Percentiles rank a stretch among this genome's conserved stretches.
Evolutionary conservation across 2,797 vertebrate genomes (phyloP).

Genomic region (Eidolon dupreanum): DNA sequence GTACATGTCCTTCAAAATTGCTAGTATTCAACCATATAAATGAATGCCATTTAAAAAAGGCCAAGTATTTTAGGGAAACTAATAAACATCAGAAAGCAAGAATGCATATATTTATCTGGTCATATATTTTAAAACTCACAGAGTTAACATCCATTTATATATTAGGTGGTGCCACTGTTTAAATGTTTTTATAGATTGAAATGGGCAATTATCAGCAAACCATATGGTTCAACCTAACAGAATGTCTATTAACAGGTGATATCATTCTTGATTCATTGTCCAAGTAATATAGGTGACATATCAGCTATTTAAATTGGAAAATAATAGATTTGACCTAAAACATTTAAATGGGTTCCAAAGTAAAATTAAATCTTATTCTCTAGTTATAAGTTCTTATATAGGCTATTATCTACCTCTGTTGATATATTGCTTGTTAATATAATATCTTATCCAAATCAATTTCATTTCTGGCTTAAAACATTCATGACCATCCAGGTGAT

Average conservation of each 20-base stretch:
- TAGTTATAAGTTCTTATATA: slow-evolving; percentile 56
- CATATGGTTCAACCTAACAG: neutral
- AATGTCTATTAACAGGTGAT: neutral
- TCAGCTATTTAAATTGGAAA: neutral
- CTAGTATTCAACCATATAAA: slow-evolving; percentile 48
- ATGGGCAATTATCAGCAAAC: neutral
- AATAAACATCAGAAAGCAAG: slow-evolving; percentile 40
- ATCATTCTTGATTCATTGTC: neutral
- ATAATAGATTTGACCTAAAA: neutral
- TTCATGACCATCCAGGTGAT: slow-evolving; percentile 67
- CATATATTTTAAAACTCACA: slow-evolving; percentile 35
- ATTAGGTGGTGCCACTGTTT: neutral
- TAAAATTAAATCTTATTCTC: slow-evolving; percentile 71
- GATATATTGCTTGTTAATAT: neutral
- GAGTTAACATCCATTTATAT: neutral
- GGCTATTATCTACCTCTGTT: neutral
- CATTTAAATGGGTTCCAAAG: slow-evolving; percentile 56
- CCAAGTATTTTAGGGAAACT: slow-evolving; percentile 30
- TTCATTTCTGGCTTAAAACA: slow-evolving; percentile 59
- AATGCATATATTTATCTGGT: neutral
- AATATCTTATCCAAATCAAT: slow-evolving; percentile 76
- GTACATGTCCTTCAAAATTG: slow-evolving; percentile 48
- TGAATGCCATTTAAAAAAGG: neutral
- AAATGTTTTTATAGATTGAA: neutral
- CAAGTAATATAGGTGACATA: neutral